Base-by-base conservation (phyloP, 1,140 invertebrate species). In the Proctacanthus coquilletti region DNA sequence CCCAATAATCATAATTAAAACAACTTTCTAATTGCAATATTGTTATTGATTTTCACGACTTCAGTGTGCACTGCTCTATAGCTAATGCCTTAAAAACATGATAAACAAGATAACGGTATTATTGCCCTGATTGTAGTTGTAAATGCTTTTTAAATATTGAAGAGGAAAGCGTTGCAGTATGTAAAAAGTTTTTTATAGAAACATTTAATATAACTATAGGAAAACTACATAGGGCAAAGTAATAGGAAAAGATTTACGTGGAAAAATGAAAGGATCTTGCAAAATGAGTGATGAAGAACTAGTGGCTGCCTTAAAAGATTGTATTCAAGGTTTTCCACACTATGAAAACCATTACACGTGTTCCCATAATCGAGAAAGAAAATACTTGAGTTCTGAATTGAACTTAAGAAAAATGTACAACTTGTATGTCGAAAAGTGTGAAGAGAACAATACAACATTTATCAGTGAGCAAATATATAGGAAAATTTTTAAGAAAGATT, bases 401-500 rank as follows among this genome's bases (percentile, higher is more conserved):
- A 13, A 32, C 15, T 17, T 32, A 32, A 17, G 15, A 13, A 32
- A 13, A 32, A 17, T 32, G 30, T 32, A 32, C 10, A 32, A 32
- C 15, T 13, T 32, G 15, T 32, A 29, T 38, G 2, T 40, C 15
- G 37, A 45, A 43, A 40, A 48, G 40, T 51, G 45, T 11, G 42
- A 42, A 9, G 13, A 9, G n/a, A n/a, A n/a, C n/a, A n/a, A n/a
- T n/a, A n/a, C n/a, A n/a, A n/a, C n/a, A n/a, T 27, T 9, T 27
- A 33, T 47, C 39, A 48, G 45, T 40, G 36, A 49, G 18, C 42
- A 30, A 21, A 44, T 23, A 37, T 50, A 48, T 18, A 45, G 43
- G 21, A 43, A 45, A 40, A 48, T 49, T 13, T 45, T 49, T 40
- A 43, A 45, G 38, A 38, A 32, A 18, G 40, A 48, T 42, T 52